Base-by-base conservation (phyloP, 2,797 vertebrate species). In the Dicrostonyx torquatus region DNA sequence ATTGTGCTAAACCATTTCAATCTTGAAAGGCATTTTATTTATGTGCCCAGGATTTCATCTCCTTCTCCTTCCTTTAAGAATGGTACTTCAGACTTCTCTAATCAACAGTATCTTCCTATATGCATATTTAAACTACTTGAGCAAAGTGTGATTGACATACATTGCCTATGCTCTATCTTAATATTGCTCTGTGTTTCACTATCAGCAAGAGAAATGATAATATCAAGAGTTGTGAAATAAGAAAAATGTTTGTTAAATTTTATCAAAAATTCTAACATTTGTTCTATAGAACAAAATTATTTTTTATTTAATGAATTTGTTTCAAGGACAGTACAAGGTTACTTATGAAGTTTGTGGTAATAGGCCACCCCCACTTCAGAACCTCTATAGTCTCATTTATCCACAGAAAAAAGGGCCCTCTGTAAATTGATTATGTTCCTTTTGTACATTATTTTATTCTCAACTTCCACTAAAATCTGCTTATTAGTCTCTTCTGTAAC, bases 1-100 rank as follows among this genome's bases (percentile, higher is more conserved):
- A 18, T 92, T 95, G 53, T 78, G 24, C 10, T 73, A 31, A 84
- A 14, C 4, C 45, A 72, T 95, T 96, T 79, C n/a, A 84, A 70
- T 11, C 24, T 94, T 48, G 53, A 22, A 75, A 90, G 4, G 29
- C 48, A 34, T 4, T 64, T 64, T 64, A 64, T 66, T 88, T 68
- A 86, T 55, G 40, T 76, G 20, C 37, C 43, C 26, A 34, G 11
- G 24, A 79, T 95, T 73, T 68, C 34, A 10, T 90, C 26, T 90
- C 55, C 66, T 1, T 86, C 80, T 48, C 79, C 68, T 80, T 92
- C 17, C 34, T 34, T 80, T 82, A 70, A 20, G 60, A 78, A 82
- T 34, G 50, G 17, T 0, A 86, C 15, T 43, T 87, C 14, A 72
- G 10, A 12, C 24, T 75, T 20, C 15, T 90, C 14, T 37, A 20